Percentiles rank a stretch among this genome's conserved stretches.
Evolutionary conservation across 2,797 vertebrate genomes (phyloP).

Genomic region (Pteropus rufus): DNA sequence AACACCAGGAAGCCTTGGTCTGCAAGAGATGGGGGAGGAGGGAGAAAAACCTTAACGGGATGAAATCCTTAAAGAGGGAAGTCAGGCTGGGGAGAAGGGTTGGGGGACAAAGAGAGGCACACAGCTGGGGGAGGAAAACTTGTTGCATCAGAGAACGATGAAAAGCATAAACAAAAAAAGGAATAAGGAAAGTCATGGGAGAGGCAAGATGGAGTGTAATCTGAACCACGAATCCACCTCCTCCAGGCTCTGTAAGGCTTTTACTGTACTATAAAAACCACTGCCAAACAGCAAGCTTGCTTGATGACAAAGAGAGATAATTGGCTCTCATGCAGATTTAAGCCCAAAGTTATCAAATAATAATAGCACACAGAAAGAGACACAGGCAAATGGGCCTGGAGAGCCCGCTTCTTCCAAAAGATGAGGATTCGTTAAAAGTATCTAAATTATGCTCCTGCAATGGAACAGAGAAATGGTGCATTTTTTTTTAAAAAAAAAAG

Average conservation of each 20-base stretch:
- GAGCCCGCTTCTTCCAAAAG: conserved; percentile 67
- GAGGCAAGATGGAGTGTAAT: conserved; percentile 29
- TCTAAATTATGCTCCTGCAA: conserved; percentile 83
- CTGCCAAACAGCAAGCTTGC: conserved; percentile 70
- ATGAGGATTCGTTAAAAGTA: conserved; percentile 81
- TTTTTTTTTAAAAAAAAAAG: conserved; percentile 54
- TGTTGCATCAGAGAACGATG: conserved; percentile 7
- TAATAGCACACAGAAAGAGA: conserved; percentile 77
- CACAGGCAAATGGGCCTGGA: conserved; percentile 76
- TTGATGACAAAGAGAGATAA: conserved; percentile 78
- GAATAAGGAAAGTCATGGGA: background rate
- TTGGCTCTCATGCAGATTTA: conserved; percentile 77
- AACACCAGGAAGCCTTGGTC: background rate
- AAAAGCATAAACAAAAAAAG: conserved; percentile 21
- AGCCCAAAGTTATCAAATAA: conserved; percentile 77
- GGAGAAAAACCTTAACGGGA: background rate
- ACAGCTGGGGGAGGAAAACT: background rate
- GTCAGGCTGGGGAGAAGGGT: background rate
- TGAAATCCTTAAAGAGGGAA: background rate
- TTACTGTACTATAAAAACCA: conserved; percentile 69
- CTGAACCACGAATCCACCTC: conserved; percentile 50
- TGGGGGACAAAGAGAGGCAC: background rate
- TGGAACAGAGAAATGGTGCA: conserved; percentile 79
- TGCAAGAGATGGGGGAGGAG: background rate
- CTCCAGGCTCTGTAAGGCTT: conserved; percentile 52